Evolutionary conservation across 2,113 vertebrate species (phyloP).

Genomic region (Terrapene triunguis): DNA sequence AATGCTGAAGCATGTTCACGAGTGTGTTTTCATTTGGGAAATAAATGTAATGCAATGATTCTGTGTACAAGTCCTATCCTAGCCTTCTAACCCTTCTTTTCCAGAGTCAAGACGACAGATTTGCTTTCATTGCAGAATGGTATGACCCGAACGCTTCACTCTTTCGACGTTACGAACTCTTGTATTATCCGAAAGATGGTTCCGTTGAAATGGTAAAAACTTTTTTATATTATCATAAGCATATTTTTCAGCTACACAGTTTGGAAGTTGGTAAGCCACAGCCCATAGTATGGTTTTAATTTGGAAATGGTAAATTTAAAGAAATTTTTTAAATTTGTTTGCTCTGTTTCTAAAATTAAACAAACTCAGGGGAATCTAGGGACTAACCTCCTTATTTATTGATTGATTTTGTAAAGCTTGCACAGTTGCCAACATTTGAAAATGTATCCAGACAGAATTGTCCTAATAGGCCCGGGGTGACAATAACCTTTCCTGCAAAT

Average conservation of each 20-base stretch:
- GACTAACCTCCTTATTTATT: not conserved
- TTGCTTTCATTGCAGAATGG: constrained; percentile 93
- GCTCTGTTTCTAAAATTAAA: constrained; percentile 6
- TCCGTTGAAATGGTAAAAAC: constrained; percentile 93
- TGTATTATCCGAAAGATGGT: constrained; percentile 92
- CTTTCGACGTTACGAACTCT: constrained; percentile 90
- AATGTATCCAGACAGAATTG: constrained; percentile 15
- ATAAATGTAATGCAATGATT: not conserved
- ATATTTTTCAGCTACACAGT: not conserved
- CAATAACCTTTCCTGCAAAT: constrained; percentile 51
- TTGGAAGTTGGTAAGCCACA: not conserved
- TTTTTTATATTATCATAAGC: not conserved
- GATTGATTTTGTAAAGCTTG: not conserved
- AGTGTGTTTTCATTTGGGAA: not conserved
- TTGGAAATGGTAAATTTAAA: not conserved
- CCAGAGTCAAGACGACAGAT: constrained; percentile 90
- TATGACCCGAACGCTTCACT: constrained; percentile 91
- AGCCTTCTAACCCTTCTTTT: not conserved
- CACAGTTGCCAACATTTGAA: constrained; percentile 12
- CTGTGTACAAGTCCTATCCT: not conserved
- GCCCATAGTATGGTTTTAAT: not conserved
- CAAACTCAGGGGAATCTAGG: not conserved
- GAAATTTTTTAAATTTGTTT: not conserved
- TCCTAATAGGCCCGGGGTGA: constrained; percentile 43
- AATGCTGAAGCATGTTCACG: not conserved